phyloP scores from a whole-genome alignment of 1,140 invertebrate genomes.

The Arion vulgaris region DNA sequence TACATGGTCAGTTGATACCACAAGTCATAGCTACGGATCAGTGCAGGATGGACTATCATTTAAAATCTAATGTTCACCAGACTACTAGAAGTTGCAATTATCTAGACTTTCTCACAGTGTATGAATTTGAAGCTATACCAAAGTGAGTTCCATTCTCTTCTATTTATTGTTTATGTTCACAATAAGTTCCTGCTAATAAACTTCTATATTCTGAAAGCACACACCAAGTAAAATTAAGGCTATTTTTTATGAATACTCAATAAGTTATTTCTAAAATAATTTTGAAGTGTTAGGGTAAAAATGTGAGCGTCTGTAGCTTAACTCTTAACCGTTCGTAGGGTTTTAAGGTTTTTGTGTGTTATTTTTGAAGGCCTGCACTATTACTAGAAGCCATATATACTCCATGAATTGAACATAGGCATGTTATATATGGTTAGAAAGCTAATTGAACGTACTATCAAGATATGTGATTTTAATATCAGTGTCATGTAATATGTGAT shows the following conservation, averaged over 20 bases:
- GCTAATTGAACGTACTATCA: too few species aligned
- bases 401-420: too few species aligned
- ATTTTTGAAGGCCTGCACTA: too few species aligned
- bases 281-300: too few species aligned
- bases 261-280: too few species aligned
- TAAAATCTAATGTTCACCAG: not conserved
- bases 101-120: constrained; percentile 51
- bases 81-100: not conserved
- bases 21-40: not conserved
- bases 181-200: not conserved
- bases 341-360: too few species aligned
- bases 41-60: not conserved
- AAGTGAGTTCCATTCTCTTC: constrained; percentile 52
- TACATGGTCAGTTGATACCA: not conserved
- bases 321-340: too few species aligned
- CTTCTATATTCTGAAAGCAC: not conserved
- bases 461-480: too few species aligned
- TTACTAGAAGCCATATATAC: too few species aligned
- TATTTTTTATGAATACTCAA: not conserved
- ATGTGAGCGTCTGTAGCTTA: too few species aligned
- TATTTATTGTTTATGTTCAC: not conserved
- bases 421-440: too few species aligned
- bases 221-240: not conserved
- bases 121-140: constrained; percentile 61
- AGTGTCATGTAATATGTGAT: too few species aligned